These are phyloP conservation scores for Meloe dianella DNA, from an alignment of 2,888 invertebrate species.

Conservation along the genomic window DNA sequence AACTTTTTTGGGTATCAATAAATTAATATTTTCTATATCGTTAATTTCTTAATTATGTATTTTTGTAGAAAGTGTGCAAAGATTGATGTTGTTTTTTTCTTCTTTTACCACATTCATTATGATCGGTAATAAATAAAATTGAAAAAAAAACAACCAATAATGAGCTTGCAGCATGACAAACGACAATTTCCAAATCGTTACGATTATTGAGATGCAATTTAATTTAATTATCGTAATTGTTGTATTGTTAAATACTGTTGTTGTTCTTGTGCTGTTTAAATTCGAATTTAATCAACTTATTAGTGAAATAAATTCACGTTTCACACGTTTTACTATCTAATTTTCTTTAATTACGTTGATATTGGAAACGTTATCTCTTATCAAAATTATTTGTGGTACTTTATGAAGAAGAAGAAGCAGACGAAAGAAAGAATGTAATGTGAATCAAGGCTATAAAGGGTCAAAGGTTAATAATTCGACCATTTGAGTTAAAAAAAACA, in stretches of 20 bases:
- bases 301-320: background rate
- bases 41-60: background rate
- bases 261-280: background rate
- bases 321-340: background rate
- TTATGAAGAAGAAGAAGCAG: too few species aligned
- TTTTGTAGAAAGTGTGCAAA: background rate
- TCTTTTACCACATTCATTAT: too few species aligned
- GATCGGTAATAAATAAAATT: too few species aligned
- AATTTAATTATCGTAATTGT: conserved; percentile 2
- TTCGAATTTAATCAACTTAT: background rate
- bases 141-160: too few species aligned
- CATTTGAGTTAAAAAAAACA: background rate
- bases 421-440: background rate
- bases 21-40: background rate
- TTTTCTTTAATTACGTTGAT: too few species aligned
- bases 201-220: conserved; percentile 3
- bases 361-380: too few species aligned
- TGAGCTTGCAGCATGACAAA: background rate
- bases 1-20: background rate
- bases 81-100: too few species aligned
- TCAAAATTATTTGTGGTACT: too few species aligned
- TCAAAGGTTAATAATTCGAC: conserved; percentile 3
- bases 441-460: background rate
- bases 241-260: background rate
- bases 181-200: background rate